Base-by-base conservation (phyloP, 2,888 invertebrate genomes). In the Trachelus stipa region DNA sequence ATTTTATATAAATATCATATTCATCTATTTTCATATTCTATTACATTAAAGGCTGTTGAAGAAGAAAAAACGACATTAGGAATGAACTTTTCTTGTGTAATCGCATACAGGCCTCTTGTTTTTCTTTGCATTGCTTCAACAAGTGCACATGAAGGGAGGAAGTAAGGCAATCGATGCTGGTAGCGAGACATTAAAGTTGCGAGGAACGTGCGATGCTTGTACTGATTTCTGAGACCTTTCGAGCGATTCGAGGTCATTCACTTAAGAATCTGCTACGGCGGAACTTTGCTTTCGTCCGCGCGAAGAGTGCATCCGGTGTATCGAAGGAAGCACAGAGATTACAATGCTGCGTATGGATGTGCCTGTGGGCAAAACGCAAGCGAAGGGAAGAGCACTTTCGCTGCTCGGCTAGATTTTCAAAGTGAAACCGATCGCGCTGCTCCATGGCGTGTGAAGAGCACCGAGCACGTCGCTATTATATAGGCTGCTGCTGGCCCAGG, bases 381-480 rank as follows among this genome's bases (percentile, higher is more conserved):
- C 79, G 77, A 82, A 81, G 78, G 69, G 75, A 74, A 81, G 77
- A 80, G 75, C 85, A 90, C 91, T 91, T 91, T 91, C 91, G 89
- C 90, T 90, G 80, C 80, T 85, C 82, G 82, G 82, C 81, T 83
- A 84, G 86, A 40, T 87, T 84, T 81, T 75, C 85, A 83, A 80
- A 90, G 91, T 89, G 90, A 90, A 89, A 91, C 90, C 87, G 84
- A 91, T 91, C 90, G 91, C 91, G 91, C 91, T 90, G 91, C 91
- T 90, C 87, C 83, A 82, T 86, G 83, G 86, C 85, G 88, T 88
- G 89, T 86, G 89, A 91, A 90, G 40, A 40, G 40, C 40, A 40
- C 40, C 82, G 80, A 69, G 30, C 82, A 85, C 83, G 81, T 80
- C 79, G 87, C 87, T 91, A 4, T 69, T 69, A 91, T 91, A 90